These are phyloP conservation scores for Dromas ardeola DNA, from an alignment of 2,113 vertebrate species.

Conservation along the genomic window DNA sequence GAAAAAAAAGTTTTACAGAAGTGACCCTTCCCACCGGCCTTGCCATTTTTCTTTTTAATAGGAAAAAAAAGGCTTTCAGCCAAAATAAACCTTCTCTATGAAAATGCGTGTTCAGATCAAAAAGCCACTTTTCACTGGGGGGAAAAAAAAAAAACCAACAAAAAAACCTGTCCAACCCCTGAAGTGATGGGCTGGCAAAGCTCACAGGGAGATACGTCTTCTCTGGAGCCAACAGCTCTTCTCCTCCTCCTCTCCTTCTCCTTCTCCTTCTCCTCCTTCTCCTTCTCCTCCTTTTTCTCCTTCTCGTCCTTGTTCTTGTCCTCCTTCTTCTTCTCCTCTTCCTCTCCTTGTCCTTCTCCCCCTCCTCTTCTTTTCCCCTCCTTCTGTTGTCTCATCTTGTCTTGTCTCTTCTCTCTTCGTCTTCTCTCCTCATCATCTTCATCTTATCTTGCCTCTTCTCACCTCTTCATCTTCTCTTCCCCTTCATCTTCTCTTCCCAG, in stretches of 20 bases:
- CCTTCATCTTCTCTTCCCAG: background rate
- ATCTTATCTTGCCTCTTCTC: background rate
- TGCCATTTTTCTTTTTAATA: background rate
- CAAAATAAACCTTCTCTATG: background rate
- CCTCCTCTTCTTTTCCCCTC: fast-evolving
- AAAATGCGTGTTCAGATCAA: background rate
- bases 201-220: fast-evolving
- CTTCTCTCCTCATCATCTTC: background rate
- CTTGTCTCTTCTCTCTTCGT: background rate
- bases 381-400: background rate
- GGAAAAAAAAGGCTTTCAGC: background rate
- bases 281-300: too few species aligned
- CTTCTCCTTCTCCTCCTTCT: background rate
- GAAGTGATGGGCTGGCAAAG: background rate
- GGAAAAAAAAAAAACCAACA: background rate
- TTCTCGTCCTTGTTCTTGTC: background rate
- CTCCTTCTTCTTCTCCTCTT: background rate
- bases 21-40: background rate
- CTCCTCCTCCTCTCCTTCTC: too few species aligned
- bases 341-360: background rate
- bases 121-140: background rate
- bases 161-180: background rate
- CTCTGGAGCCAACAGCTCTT: background rate
- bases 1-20: background rate
- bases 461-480: background rate